Conservation (phyloP, 92 coral and sea anemone genomes). For the Virgularia gustaviana region DNA sequence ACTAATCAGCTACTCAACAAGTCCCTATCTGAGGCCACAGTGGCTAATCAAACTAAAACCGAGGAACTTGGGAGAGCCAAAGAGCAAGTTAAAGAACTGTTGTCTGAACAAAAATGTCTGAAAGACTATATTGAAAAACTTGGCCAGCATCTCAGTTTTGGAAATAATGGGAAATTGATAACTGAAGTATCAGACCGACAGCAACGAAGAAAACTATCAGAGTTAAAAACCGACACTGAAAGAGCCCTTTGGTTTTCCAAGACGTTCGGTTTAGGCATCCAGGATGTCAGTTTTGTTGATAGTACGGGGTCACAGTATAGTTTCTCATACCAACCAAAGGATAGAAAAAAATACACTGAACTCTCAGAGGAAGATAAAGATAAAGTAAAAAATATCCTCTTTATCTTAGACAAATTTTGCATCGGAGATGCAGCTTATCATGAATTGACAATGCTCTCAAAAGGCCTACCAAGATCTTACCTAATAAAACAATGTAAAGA, state of each 20-base stretch:
- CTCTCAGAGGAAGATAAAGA: conserved; percentile 50
- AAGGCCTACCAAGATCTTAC: conserved; percentile 38
- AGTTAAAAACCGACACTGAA: conserved; percentile 53
- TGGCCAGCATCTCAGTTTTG: conserved; percentile 7
- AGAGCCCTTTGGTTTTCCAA: conserved; percentile 61
- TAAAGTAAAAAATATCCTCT: conserved; percentile 46
- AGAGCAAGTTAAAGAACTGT: background rate
- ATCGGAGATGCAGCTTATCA: conserved; percentile 61
- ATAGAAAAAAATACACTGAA: conserved; percentile 42
- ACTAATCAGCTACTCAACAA: conserved; percentile 18
- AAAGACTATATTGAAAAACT: conserved; percentile 20
- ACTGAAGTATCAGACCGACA: conserved; percentile 12
- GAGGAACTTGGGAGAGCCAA: background rate
- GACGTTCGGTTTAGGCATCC: conserved; percentile 50
- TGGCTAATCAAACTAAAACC: conserved; percentile 17
- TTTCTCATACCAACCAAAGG: conserved; percentile 25
- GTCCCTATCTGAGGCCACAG: background rate
- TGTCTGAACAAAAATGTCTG: background rate
- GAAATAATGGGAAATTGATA: background rate
- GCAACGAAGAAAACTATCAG: conserved; percentile 10
- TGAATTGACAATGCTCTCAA: conserved; percentile 55
- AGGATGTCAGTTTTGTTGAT: conserved; percentile 22
- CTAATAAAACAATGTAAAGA: conserved; percentile 19
- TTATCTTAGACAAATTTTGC: conserved; percentile 55
- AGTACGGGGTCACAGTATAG: conserved; percentile 9